Evolutionary conservation across 2,797 vertebrate genomes (phyloP), one percentile per base, ranked within the genome.

Genomic region (Gymnothorax reevesii): DNA sequence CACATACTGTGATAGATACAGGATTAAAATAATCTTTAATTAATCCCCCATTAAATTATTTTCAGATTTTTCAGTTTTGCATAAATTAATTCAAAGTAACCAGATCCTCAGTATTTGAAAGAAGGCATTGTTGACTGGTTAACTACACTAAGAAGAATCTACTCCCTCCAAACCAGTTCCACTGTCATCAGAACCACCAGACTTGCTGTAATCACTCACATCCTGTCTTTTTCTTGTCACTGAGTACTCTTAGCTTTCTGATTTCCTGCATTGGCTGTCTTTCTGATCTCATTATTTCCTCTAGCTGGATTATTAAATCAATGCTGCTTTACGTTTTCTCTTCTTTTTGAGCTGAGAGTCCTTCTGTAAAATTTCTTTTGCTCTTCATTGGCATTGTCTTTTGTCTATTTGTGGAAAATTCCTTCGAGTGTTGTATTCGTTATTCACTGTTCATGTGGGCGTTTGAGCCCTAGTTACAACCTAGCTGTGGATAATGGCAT

Each of bases 391-490:
- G 69, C 87, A 80, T 88, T 93, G 13, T 90, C 93, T 90, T 9
- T 75, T 93, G 93, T 92, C 93, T 90, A 93, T 89, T 90, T 90
- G 88, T 17, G 91, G 92, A 88, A 89, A 92, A 94, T 95, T 94
- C 92, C 94, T 92, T 88, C 87, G 93, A 94, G 92, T 92, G 94
- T 95, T 95, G 94, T 91, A 94, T 94, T 94, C 94, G 22, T 80
- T n/a, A 55, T 80, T 55, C 22, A 80, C 52, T 54, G 22, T 80
- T 80, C 52, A 22, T 55, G 17, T 33, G 9, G 55, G 49, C 8
- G 17, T n/a, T 55, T 80, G 77, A n/a, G 10, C 77, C 52, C 77
- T 80, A 49, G 17, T 22, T 52, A 80, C 77, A 55, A 49, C 20
- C 49, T 77, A 22, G 17, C 52, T 7, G 7, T 54, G 42, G 15